phyloP scores from a whole-genome alignment of 2,797 vertebrate species.

The Coccyzus lansbergi region DNA sequence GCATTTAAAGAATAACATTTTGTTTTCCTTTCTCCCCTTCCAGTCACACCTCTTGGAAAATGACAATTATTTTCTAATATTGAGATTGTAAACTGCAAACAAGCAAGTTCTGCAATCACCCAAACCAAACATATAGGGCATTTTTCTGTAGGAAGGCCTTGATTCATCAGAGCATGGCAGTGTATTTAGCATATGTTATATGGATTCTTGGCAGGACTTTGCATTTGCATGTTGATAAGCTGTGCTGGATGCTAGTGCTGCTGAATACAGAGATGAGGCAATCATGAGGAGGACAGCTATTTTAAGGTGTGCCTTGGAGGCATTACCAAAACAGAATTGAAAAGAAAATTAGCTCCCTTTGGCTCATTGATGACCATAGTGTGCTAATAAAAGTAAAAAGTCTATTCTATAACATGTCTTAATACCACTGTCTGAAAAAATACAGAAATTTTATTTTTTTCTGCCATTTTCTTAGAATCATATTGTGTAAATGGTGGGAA shows the following conservation, averaged over 20 bases:
- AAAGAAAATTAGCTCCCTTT: neutral
- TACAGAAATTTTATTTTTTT: neutral
- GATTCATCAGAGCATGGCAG: neutral
- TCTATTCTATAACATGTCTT: neutral
- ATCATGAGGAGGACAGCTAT: accelerated
- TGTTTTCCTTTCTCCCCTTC: neutral
- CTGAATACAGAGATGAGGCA: neutral
- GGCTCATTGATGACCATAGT: neutral
- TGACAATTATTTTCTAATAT: neutral
- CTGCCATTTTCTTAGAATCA: neutral
- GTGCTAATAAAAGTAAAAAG: neutral
- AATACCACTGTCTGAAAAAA: neutral
- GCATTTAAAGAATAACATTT: neutral
- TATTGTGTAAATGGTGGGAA: neutral
- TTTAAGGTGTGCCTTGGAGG: neutral
- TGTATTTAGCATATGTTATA: neutral
- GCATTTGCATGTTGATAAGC: neutral
- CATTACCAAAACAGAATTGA: neutral
- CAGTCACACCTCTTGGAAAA: neutral
- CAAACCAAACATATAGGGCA: neutral
- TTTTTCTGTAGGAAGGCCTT: neutral
- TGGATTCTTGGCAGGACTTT: neutral
- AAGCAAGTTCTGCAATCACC: neutral
- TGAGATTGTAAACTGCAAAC: neutral
- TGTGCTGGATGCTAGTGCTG: neutral